Evolutionary conservation across 2,113 vertebrate species (phyloP).

Genomic region (Mormyrus iriodes): DNA sequence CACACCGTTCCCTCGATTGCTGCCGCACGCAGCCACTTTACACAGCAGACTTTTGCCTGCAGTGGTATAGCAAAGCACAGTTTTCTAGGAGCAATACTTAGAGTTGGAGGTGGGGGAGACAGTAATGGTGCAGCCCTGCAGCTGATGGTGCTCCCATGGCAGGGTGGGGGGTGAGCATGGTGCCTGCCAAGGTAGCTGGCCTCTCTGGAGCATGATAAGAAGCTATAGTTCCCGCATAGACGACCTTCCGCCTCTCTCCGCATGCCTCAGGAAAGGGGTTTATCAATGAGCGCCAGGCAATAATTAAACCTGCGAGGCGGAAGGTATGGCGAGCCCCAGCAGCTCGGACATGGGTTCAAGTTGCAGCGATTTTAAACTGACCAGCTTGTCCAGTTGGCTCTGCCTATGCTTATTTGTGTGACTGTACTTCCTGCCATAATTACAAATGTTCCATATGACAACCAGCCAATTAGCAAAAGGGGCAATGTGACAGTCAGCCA

Average conservation of each 20-base stretch:
- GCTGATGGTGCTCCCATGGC: background rate
- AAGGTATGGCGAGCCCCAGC: background rate
- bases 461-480: background rate
- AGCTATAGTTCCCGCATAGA: background rate
- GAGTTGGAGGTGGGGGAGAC: background rate
- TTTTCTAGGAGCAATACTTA: background rate
- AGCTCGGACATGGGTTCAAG: background rate
- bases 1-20: background rate
- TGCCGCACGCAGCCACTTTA: background rate
- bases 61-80: background rate
- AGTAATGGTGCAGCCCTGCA: background rate
- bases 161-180: too few relatives aligned
- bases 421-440: background rate
- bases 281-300: too few relatives aligned
- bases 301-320: background rate
- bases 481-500: background rate
- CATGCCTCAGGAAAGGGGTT: too few relatives aligned
- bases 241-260: background rate
- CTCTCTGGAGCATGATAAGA: too few relatives aligned
- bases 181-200: too few relatives aligned
- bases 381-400: background rate
- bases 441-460: background rate
- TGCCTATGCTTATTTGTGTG: too few relatives aligned
- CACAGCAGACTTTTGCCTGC: background rate
- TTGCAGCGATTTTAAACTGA: background rate